A percentile compares a stretch with the other conserved stretches of the same genome.
These are phyloP conservation scores for Amiota minor DNA, from an alignment of 2,888 invertebrate genomes.

Conservation along the genomic window DNA sequence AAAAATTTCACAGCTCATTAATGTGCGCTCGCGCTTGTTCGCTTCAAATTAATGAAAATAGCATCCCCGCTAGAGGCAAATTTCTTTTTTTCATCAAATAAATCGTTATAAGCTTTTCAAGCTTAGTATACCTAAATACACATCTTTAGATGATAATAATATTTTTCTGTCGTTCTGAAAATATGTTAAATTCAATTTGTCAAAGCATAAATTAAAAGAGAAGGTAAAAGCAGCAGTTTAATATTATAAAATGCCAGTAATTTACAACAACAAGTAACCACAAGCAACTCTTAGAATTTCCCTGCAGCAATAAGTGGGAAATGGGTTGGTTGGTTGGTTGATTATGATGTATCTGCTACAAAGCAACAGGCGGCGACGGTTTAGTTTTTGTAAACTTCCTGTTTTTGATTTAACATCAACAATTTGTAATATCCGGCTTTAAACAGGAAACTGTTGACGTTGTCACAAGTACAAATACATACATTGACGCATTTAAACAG, in stretches of 20 bases:
- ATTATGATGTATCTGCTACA: not conserved
- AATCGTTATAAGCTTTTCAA: too few relatives aligned
- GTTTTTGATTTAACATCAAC: constrained; percentile 11
- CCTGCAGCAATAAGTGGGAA: too few relatives aligned
- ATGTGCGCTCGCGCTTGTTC: not conserved
- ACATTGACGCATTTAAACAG: constrained; percentile 16
- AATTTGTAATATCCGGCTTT: constrained; percentile 39
- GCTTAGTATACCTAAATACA: too few relatives aligned
- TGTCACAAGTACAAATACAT: not conserved
- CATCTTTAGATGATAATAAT: too few relatives aligned
- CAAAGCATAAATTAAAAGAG: constrained; percentile 53
- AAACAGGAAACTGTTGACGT: constrained; percentile 17
- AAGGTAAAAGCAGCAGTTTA: constrained; percentile 35
- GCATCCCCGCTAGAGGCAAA: not conserved
- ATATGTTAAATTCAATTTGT: constrained; percentile 57
- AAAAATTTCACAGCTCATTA: constrained; percentile 14
- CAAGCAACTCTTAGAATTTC: too few relatives aligned
- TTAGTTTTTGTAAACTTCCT: not conserved
- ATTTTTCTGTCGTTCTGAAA: not conserved
- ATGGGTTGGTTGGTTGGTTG: not conserved
- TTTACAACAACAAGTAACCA: too few relatives aligned
- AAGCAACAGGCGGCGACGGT: constrained; percentile 13
- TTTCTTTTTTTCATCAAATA: not conserved
- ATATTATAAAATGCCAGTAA: too few relatives aligned
- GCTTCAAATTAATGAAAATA: not conserved